phyloP scores from a whole-genome alignment of 2,113 vertebrate species.

The Heloderma charlesbogerti region DNA sequence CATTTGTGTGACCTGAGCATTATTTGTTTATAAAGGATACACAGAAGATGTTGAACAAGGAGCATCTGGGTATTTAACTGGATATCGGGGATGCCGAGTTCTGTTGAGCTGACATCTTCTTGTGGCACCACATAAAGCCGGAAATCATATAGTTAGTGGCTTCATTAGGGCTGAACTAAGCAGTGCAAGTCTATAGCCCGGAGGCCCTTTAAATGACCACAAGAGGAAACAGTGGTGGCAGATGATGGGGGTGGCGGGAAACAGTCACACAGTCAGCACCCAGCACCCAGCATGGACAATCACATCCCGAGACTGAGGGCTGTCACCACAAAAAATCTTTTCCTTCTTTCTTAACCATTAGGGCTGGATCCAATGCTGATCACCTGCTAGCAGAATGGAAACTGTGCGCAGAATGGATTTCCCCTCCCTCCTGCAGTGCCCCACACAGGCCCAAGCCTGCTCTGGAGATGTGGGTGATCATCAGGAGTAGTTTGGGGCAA shows the following conservation, averaged over 20 bases:
- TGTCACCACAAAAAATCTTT: background rate
- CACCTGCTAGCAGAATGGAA: no score
- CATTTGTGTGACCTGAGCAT: background rate
- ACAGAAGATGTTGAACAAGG: background rate
- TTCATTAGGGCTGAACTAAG: background rate
- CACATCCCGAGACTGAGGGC: background rate
- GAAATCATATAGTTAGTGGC: background rate
- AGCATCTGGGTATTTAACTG: background rate
- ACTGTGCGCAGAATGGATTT: no score
- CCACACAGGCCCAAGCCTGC: no score
- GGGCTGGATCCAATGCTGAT: no score
- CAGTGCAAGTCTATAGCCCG: background rate
- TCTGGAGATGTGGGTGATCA: no score
- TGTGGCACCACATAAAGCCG: background rate
- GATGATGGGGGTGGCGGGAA: background rate
- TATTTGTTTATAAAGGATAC: background rate
- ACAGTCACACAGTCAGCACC: background rate
- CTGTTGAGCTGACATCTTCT: background rate
- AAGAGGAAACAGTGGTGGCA: background rate
- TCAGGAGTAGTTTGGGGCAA: no score
- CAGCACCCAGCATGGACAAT: background rate
- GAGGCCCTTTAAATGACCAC: background rate
- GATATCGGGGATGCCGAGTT: background rate
- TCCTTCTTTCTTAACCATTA: background rate
- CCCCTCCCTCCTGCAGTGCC: no score